Evolutionary conservation across 1,140 invertebrate species (phyloP).

Genomic region (Teleogryllus occipitalis): DNA sequence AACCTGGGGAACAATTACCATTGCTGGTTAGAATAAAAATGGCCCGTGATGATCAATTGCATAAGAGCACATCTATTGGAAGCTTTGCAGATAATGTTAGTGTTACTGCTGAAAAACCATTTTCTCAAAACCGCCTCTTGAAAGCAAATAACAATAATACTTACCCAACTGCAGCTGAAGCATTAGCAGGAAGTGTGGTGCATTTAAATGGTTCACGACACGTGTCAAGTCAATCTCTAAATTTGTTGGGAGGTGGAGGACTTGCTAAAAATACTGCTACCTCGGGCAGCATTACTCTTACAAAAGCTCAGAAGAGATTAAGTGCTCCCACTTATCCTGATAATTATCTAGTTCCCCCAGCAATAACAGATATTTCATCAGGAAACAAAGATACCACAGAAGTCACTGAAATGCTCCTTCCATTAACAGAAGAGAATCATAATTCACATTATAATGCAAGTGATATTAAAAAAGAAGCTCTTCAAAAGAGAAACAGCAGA

Average conservation of each 20-base stretch:
- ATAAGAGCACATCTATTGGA: conserved; percentile 29
- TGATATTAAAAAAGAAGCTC: not conserved
- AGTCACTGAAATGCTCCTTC: not conserved
- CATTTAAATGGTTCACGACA: not conserved
- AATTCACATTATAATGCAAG: not conserved
- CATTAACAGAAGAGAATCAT: not conserved
- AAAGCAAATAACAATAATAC: conserved; percentile 56
- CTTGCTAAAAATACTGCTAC: not conserved
- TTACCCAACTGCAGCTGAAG: conserved; percentile 66
- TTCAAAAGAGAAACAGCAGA: not conserved
- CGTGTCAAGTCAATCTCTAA: conserved; percentile 12
- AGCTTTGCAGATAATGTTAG: conserved; percentile 26
- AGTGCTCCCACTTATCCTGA: conserved; percentile 7
- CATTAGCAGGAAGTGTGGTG: conserved; percentile 51
- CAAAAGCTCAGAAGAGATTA: conserved; percentile 12
- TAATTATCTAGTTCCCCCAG: not conserved
- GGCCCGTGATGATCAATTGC: conserved; percentile 35
- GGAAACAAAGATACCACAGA: not conserved
- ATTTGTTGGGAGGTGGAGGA: not conserved
- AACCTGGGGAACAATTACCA: conserved; percentile 35
- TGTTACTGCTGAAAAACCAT: conserved; percentile 21
- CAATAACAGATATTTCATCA: not conserved
- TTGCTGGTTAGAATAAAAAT: conserved; percentile 38
- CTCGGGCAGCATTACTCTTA: not conserved
- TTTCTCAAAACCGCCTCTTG: conserved; percentile 15